These are phyloP conservation scores for Scaptomyza flava DNA, from an alignment of 2,888 invertebrate genomes.

Conservation along the genomic window DNA sequence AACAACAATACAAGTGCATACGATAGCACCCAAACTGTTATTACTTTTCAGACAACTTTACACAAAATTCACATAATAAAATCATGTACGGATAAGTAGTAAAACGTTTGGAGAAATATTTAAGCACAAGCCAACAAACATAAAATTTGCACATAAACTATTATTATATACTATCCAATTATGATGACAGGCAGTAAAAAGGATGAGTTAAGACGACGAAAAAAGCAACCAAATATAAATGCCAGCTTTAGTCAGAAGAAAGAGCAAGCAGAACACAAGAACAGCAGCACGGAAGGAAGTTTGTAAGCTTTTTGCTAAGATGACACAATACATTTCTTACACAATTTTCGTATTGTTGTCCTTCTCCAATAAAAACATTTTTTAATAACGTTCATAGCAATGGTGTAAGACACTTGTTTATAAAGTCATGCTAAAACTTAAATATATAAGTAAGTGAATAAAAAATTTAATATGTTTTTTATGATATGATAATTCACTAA, in stretches of 20 bases:
- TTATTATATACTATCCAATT: background rate
- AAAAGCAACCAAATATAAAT: conserved; percentile 38
- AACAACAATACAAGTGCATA: background rate
- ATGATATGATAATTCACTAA: background rate
- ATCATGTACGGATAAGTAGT: background rate
- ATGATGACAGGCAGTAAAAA: conserved; percentile 40
- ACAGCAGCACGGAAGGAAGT: conserved; percentile 8
- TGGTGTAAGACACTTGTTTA: background rate
- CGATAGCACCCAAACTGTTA: background rate
- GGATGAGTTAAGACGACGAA: conserved; percentile 63
- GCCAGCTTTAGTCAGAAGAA: conserved; percentile 29
- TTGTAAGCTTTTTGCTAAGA: conserved; percentile 19
- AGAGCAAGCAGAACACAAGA: conserved; percentile 23
- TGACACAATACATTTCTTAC: conserved; percentile 37
- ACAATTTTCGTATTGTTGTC: background rate
- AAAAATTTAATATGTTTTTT: background rate
- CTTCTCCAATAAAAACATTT: background rate
- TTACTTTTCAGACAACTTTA: background rate
- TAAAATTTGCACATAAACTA: too few relatives aligned
- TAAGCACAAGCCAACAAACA: background rate
- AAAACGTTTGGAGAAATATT: background rate
- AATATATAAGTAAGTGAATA: too few relatives aligned
- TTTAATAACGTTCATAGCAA: too few relatives aligned
- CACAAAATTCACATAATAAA: background rate
- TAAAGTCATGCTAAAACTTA: background rate